Conservation (phyloP, 1,140 invertebrate species). For the Drosophila sechellia region DNA sequence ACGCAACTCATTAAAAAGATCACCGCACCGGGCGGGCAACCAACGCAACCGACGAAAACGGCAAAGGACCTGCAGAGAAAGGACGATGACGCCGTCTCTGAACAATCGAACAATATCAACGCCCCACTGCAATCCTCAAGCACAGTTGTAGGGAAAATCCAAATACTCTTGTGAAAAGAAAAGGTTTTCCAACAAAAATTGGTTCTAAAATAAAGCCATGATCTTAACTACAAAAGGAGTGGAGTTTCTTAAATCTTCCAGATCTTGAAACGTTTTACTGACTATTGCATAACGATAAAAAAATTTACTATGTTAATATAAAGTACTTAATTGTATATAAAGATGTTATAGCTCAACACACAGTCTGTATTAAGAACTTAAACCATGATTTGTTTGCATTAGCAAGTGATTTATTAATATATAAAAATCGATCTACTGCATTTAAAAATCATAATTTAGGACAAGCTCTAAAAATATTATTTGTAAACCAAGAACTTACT, state of each 20-base stretch:
- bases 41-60: slow-evolving; percentile 27
- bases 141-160: slow-evolving; percentile 1
- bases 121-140: slow-evolving; percentile 51
- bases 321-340: no score
- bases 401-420: no score
- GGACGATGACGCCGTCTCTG: slow-evolving; percentile 41
- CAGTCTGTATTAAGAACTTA: no score
- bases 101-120: slow-evolving; percentile 81
- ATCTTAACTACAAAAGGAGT: not conserved
- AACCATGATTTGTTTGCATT: no score
- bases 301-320: no score
- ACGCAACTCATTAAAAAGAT: slow-evolving; percentile 81
- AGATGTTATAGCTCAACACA: no score
- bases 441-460: no score
- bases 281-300: no score
- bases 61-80: slow-evolving; percentile 16
- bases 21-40: slow-evolving; percentile 51
- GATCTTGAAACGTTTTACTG: not conserved
- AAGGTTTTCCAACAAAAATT: not conserved
- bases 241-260: not conserved
- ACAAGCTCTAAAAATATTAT: no score
- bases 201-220: not conserved
- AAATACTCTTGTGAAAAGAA: slow-evolving; percentile 1
- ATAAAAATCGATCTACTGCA: no score
- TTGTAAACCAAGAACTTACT: no score